Conservation (phyloP, 2,888 invertebrate genomes). For the Idaea aversata region DNA sequence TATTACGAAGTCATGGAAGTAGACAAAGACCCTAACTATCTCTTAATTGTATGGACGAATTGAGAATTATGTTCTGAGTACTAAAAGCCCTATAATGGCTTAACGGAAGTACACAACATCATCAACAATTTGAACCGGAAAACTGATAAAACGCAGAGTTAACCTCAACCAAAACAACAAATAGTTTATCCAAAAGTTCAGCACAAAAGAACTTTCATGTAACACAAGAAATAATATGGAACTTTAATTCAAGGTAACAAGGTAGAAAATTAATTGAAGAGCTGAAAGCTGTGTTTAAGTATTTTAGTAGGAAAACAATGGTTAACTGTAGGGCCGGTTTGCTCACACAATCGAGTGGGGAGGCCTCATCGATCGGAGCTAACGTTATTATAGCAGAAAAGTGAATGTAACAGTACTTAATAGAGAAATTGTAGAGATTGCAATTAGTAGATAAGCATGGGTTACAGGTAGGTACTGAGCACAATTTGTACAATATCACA, state of each 20-base stretch:
- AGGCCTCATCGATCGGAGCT: slow-evolving; percentile 37
- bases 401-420: not conserved
- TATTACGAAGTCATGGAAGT: not conserved
- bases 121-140: not conserved
- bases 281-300: slow-evolving; percentile 25
- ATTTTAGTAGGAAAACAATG: slow-evolving; percentile 46
- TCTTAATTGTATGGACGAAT: not conserved
- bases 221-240: not conserved
- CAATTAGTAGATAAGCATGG: not conserved
- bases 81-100: not conserved
- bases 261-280: slow-evolving; percentile 4
- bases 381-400: not conserved
- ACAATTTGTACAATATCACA: no score
- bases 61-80: not conserved
- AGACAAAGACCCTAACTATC: not conserved
- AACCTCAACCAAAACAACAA: not conserved
- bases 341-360: slow-evolving; percentile 31
- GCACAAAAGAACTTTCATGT: not conserved
- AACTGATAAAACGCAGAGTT: not conserved
- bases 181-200: not conserved
- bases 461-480: not conserved
- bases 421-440: not conserved
- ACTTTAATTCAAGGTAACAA: not conserved
- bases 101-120: not conserved
- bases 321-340: slow-evolving; percentile 45